A percentile compares a stretch with the other conserved stretches of the same genome.
Evolutionary conservation across 2,113 vertebrate species (phyloP).

Genomic region (Serinus canaria): DNA sequence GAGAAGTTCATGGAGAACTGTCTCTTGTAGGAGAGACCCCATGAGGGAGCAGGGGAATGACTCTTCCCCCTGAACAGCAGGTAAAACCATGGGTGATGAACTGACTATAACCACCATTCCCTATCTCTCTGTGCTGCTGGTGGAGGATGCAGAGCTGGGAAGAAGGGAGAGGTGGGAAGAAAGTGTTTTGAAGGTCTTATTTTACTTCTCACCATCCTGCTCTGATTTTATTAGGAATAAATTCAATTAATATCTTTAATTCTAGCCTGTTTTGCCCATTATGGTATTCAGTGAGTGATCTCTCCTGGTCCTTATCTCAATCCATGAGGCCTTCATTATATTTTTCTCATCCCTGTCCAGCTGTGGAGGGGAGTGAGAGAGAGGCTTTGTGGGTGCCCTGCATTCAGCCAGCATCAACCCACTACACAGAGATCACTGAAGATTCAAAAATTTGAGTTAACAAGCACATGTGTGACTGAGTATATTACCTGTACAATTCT

Average conservation of each 20-base stretch:
- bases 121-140: not conserved
- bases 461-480: not conserved
- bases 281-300: not conserved
- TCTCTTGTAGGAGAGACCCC: not conserved
- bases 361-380: not conserved
- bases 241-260: not conserved
- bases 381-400: not conserved
- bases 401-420: not conserved
- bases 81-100: not conserved
- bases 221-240: not conserved
- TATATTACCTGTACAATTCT: not conserved
- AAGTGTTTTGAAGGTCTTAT: not conserved
- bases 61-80: rapidly evolving
- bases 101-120: not conserved
- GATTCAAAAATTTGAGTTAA: not conserved
- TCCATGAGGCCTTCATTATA: rapidly evolving
- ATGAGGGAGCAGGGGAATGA: not conserved
- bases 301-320: not conserved
- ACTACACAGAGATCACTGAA: not conserved
- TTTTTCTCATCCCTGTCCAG: not conserved
- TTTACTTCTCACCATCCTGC: not conserved
- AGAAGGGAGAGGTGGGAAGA: not conserved
- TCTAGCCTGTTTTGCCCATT: not conserved
- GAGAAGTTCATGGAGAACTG: not conserved
- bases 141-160: not conserved